Conservation (phyloP, 2,888 invertebrate genomes). For the Drosophila phalerata region DNA sequence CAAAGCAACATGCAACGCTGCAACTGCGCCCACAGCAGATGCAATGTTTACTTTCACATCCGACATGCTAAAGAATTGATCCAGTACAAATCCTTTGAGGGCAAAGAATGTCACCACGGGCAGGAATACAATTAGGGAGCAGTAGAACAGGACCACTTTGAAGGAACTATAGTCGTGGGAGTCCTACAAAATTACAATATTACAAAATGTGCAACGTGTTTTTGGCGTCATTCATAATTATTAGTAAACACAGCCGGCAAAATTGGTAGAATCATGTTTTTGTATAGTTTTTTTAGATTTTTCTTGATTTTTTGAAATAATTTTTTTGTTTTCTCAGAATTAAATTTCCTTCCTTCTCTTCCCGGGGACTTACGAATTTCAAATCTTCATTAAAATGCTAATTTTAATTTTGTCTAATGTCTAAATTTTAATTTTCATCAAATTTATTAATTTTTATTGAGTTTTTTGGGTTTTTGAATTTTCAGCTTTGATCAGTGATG, state of each 20-base stretch:
- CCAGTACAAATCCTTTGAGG: constrained; percentile 90
- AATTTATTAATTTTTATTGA: too few species aligned
- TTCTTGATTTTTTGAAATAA: too few species aligned
- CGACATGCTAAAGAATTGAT: constrained; percentile 87
- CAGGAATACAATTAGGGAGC: constrained; percentile 90
- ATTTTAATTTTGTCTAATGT: too few species aligned
- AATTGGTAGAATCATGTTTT: neutral
- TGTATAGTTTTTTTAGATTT: too few species aligned
- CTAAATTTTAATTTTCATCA: too few species aligned
- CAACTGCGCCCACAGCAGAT: constrained; percentile 91
- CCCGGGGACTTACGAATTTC: too few species aligned
- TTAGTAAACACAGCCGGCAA: constrained; percentile 49
- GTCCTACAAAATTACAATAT: constrained; percentile 67
- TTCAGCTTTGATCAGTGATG: too few species aligned
- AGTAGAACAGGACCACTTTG: constrained; percentile 91
- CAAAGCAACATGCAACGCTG: constrained; percentile 91
- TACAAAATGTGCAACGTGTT: constrained; percentile 7
- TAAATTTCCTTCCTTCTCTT: too few species aligned
- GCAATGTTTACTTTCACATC: constrained; percentile 91
- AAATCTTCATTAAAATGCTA: too few species aligned
- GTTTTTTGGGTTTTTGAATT: too few species aligned
- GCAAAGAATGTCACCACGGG: constrained; percentile 91
- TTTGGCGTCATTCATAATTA: neutral
- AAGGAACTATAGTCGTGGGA: constrained; percentile 90
- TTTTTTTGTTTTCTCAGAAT: too few species aligned